Evolutionary conservation across 2,797 vertebrate species (phyloP).

Genomic region (Centroberyx gerrardi): DNA sequence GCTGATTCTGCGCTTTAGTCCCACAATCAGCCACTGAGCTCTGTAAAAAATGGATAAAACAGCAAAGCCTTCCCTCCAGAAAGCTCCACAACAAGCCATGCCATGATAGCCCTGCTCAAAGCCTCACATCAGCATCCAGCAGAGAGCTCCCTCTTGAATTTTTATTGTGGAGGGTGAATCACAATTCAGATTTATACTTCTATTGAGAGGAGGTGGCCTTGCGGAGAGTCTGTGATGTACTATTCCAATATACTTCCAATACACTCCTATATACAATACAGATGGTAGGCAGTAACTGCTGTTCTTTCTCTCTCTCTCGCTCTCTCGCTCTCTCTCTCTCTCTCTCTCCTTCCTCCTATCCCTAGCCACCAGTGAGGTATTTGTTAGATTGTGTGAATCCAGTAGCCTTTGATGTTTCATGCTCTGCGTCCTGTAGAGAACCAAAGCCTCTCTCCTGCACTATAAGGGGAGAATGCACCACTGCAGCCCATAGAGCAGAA

Average conservation of each 20-base stretch:
- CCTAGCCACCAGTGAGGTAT: constrained; percentile 3
- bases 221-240: constrained; percentile 55
- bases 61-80: constrained; percentile 30
- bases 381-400: constrained; percentile 39
- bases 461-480: constrained; percentile 29
- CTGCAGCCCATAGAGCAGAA: constrained; percentile 33
- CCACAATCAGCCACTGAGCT: constrained; percentile 21
- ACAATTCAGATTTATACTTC: constrained; percentile 50
- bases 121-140: constrained; percentile 48
- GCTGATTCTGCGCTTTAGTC: constrained; percentile 21
- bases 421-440: constrained; percentile 36
- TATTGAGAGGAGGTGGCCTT: constrained; percentile 32
- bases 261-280: constrained; percentile 37
- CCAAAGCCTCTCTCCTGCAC: constrained; percentile 28
- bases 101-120: constrained; percentile 37
- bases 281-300: constrained; percentile 13
- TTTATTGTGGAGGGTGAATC: constrained; percentile 59
- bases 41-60: constrained; percentile 32
- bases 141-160: constrained; percentile 36
- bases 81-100: constrained; percentile 28
- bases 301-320: constrained; percentile 6
- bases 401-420: constrained; percentile 59
- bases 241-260: constrained; percentile 54
- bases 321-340: constrained; percentile 7
- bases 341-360: neutral